These are phyloP conservation scores for Tetheella fluctuosa DNA, from an alignment of 2,888 invertebrate species.

Conservation along the genomic window DNA sequence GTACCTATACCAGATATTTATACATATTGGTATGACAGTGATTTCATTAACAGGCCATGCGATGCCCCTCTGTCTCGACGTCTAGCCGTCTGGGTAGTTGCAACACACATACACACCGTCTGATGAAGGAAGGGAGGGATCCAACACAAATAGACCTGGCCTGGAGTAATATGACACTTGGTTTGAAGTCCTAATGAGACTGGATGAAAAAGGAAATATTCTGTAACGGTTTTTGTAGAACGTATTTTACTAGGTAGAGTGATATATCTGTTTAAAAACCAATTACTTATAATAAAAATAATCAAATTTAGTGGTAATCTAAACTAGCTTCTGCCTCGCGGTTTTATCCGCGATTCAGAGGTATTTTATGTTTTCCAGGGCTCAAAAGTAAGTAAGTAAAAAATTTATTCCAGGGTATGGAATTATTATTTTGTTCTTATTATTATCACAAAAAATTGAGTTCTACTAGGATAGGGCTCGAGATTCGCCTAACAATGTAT, in stretches of 20 bases:
- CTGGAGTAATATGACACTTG: neutral
- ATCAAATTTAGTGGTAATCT: no score
- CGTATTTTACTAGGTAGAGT: neutral
- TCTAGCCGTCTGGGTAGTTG: slow-evolving; percentile 45
- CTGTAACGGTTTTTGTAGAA: neutral
- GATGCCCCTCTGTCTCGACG: slow-evolving; percentile 45
- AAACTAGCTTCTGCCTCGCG: no score
- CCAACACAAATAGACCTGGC: slow-evolving; percentile 4
- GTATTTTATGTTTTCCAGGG: no score
- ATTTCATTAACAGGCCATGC: slow-evolving; percentile 46
- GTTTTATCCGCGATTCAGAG: no score
- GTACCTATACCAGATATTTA: neutral
- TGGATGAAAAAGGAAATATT: neutral
- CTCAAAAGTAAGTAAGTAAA: no score
- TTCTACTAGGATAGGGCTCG: no score
- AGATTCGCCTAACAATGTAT: no score
- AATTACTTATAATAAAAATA: no score
- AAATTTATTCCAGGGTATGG: no score
- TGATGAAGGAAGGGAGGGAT: neutral
- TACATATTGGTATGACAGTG: slow-evolving; percentile 24
- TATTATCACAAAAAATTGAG: no score
- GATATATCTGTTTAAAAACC: no score
- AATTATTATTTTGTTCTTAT: no score
- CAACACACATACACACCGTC: slow-evolving; percentile 8
- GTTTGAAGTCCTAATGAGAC: neutral